Conservation (phyloP, 2,888 invertebrate genomes). For the Oscheius myriophilus region DNA sequence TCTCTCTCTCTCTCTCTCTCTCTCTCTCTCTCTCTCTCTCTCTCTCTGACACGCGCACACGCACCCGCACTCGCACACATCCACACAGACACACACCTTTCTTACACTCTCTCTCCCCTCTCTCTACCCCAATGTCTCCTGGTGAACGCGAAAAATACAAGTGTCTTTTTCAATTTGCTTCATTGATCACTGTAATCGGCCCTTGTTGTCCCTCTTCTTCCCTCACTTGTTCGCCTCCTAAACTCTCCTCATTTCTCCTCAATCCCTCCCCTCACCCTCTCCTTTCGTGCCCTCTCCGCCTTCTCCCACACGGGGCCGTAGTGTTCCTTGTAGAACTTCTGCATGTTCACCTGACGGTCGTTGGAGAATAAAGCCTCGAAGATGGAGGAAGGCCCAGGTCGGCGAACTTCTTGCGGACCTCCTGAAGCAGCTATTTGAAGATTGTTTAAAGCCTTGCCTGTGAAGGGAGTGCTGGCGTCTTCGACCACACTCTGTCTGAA, state of each 20-base stretch:
- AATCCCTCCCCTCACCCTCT: too few species aligned
- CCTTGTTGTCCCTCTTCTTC: too few species aligned
- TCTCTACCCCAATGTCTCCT: too few species aligned
- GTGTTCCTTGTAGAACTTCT: conserved; percentile 18
- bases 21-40: conserved; percentile 4
- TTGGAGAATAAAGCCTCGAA: conserved; percentile 12
- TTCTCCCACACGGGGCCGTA: conserved; percentile 6
- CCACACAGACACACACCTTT: too few species aligned
- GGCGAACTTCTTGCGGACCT: not conserved
- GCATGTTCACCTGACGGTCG: not conserved
- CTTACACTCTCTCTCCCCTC: too few species aligned
- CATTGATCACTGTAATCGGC: too few species aligned
- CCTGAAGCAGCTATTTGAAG: too few species aligned
- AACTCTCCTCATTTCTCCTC: too few species aligned
- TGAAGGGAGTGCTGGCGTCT: not conserved
- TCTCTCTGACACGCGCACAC: not conserved
- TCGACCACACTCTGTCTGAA: not conserved
- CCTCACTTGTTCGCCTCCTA: too few species aligned
- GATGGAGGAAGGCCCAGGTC: not conserved
- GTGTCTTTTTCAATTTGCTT: too few species aligned
- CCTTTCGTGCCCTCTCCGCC: not conserved
- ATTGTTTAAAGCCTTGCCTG: not conserved
- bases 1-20: not conserved
- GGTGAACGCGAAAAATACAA: too few species aligned
- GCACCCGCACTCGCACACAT: too few species aligned